Percentiles rank a stretch among this genome's conserved stretches.
Evolutionary conservation across 2,113 vertebrate genomes (phyloP).

Genomic region (Brachirus orientalis): DNA sequence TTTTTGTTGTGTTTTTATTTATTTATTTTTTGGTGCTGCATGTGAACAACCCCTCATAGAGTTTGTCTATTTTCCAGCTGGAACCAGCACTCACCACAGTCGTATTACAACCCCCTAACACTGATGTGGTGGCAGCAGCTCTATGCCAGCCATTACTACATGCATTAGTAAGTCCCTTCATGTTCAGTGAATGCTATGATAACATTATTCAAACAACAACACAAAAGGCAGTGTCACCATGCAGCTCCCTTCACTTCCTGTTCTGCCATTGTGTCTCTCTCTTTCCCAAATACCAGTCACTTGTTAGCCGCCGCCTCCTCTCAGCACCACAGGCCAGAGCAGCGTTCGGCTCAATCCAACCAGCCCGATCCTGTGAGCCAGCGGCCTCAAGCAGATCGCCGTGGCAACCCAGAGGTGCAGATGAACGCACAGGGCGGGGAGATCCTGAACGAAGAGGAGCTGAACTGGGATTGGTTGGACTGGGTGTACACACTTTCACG

Average conservation of each 20-base stretch:
- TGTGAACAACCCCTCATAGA: neutral
- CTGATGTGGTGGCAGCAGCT: constrained; percentile 96
- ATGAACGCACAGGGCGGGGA: constrained; percentile 86
- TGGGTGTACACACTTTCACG: constrained; percentile 95
- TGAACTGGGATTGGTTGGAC: constrained; percentile 96
- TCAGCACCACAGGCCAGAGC: constrained; percentile 75
- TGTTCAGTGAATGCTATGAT: neutral
- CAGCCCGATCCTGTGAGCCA: constrained; percentile 71
- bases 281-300: constrained; percentile 81
- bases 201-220: neutral
- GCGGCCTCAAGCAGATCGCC: constrained; percentile 82
- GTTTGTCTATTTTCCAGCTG: constrained; percentile 55
- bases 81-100: constrained; percentile 78
- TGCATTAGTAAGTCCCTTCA: constrained; percentile 91
- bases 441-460: constrained; percentile 91
- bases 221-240: neutral
- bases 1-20: too few species aligned
- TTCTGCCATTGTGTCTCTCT: neutral
- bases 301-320: constrained; percentile 85
- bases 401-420: constrained; percentile 87
- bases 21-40: too few species aligned
- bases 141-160: constrained; percentile 92
- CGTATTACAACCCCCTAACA: constrained; percentile 88
- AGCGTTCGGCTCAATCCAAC: constrained; percentile 49
- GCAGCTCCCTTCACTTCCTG: neutral